A percentile compares a stretch with the other conserved stretches of the same genome.
Conservation (phyloP, 2,113 vertebrate species). For the Leucoraja erinaceus region DNA sequence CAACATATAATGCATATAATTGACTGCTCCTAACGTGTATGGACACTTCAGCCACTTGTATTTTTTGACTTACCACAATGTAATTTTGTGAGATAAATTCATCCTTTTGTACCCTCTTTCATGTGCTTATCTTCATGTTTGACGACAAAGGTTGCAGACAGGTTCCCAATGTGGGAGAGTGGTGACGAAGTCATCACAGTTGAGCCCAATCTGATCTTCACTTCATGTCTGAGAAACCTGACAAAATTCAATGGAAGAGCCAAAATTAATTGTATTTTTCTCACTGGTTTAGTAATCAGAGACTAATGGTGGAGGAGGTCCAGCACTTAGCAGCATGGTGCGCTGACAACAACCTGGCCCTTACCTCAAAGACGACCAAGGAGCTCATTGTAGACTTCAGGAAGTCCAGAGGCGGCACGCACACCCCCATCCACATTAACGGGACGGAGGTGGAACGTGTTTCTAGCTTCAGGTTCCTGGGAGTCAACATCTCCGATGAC, state of each 20-base stretch:
- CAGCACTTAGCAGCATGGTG: no score
- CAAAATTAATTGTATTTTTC: neutral
- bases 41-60: neutral
- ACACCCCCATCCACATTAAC: no score
- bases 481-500: no score
- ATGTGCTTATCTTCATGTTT: neutral
- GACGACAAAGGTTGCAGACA: neutral
- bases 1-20: no score
- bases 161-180: neutral
- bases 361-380: no score
- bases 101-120: neutral
- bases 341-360: no score
- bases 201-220: neutral
- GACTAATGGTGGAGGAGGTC: neutral
- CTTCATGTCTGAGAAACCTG: neutral
- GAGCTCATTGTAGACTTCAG: no score
- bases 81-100: neutral
- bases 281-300: neutral
- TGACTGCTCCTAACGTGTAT: neutral
- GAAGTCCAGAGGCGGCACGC: no score
- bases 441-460: no score
- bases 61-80: neutral
- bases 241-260: neutral
- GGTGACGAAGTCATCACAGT: neutral
- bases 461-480: no score